Evolutionary conservation across 2,888 invertebrate species (phyloP), one percentile per base, ranked within the genome.

Genomic region (Caenorhabditis wallacei): DNA sequence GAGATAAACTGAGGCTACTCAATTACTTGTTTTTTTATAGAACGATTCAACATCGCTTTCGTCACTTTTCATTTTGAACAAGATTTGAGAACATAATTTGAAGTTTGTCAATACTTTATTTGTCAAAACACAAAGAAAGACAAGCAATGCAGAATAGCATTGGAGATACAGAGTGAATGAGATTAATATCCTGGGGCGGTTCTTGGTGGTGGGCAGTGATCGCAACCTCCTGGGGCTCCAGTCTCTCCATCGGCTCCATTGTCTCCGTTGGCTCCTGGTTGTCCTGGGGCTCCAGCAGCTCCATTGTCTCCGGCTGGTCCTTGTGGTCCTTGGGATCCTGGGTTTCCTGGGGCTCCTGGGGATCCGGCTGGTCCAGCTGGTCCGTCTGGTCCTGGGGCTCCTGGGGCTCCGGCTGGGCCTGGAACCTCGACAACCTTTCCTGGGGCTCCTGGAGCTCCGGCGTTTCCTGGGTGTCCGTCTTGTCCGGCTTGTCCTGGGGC

Each of bases 201-300:
- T 57, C 88, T 81, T 76, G 87, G 88, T 71, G 87, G 87, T 74
- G 88, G 87, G 85, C 88, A 89, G 85, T 89, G 88, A 80, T 88
- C 87, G 87, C 88, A 88, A 64, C 85, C 85, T 82, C 89, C 89
- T 75, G 83, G 86, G 66, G 76, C 80, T 74, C 89, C 89, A 37
- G 86, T 84, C 51, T 84, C 78, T 84, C 89, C 90, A 56, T 86
- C 86, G 59, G 86, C 74, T 83, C 83, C 83, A 40, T 83, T 79
- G 83, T 83, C 70, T 83, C 83, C 83, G 69, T 79, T 78, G 79
- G 72, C 74, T 83, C 83, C 83, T 83, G 83, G 83, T 70, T 83
- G 81, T 82, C 89, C 88, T 69, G 84, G 86, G 53, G 83, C 68
- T 83, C 89, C 89, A 54, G 85, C 82, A 48, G 84, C 71, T 85